Conservation (phyloP, 2,797 vertebrate species). For the Chloroceryle inda region DNA sequence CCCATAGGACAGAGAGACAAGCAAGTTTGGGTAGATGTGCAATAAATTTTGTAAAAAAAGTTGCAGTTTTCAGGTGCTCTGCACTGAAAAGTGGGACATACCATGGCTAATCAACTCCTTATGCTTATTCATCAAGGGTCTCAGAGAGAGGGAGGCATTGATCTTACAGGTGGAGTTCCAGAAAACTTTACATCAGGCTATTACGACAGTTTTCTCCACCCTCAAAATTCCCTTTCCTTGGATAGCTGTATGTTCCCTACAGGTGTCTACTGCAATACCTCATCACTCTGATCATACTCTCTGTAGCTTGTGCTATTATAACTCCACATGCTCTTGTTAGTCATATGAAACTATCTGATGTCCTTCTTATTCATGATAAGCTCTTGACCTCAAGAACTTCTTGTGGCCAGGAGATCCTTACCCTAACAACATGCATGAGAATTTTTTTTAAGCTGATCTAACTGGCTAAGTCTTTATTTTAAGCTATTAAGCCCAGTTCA, state of each 20-base stretch:
- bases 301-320: neutral
- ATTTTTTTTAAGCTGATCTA: neutral
- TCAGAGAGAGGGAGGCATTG: neutral
- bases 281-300: neutral
- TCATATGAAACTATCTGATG: neutral
- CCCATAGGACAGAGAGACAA: neutral
- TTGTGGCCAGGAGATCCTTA: neutral
- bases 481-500: neutral
- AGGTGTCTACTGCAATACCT: neutral
- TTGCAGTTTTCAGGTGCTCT: accelerated
- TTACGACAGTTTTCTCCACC: neutral
- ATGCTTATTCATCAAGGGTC: neutral
- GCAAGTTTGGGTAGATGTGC: neutral
- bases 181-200: neutral
- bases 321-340: neutral
- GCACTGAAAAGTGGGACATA: neutral
- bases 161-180: neutral
- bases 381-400: neutral
- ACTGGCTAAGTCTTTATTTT: neutral
- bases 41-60: neutral
- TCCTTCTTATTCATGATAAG: neutral
- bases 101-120: neutral
- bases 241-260: neutral
- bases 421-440: neutral
- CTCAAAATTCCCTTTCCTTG: neutral